These are phyloP conservation scores for Neocrepidodera transversa DNA, from an alignment of 2,888 invertebrate species.

Conservation along the genomic window DNA sequence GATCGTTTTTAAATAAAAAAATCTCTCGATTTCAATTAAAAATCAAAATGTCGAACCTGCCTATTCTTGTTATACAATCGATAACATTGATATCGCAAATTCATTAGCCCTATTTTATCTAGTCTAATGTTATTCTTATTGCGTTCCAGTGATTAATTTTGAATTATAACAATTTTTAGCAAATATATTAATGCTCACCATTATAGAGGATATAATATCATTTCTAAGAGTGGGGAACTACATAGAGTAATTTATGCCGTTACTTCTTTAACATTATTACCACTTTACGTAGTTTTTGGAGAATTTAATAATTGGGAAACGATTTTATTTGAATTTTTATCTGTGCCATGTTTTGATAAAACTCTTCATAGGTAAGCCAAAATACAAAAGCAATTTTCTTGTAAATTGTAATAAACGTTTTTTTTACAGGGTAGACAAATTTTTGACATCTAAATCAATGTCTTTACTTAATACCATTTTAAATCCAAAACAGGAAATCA, in stretches of 20 bases:
- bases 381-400: neutral
- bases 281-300: slow-evolving; percentile 73
- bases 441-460: neutral
- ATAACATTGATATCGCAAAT: too few species aligned
- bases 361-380: slow-evolving; percentile 70
- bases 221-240: slow-evolving; percentile 50
- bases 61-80: too few species aligned
- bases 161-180: too few species aligned
- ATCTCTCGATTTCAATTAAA: too few species aligned
- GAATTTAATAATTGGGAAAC: slow-evolving; percentile 90
- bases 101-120: too few species aligned
- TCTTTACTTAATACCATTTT: slow-evolving; percentile 28
- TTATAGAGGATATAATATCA: slow-evolving; percentile 74
- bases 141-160: too few species aligned
- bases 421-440: neutral
- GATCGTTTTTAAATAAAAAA: too few species aligned
- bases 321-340: slow-evolving; percentile 81
- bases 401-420: too few species aligned
- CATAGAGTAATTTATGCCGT: slow-evolving; percentile 9
- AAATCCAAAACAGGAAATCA: slow-evolving; percentile 7
- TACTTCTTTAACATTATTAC: neutral
- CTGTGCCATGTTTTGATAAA: slow-evolving; percentile 74
- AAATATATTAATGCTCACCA: slow-evolving; percentile 28
- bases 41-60: too few species aligned
- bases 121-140: too few species aligned